Evolutionary conservation across 1,140 invertebrate species (phyloP), one percentile per base, ranked within the genome.

Genomic region (Chrysomallon squamiferum): DNA sequence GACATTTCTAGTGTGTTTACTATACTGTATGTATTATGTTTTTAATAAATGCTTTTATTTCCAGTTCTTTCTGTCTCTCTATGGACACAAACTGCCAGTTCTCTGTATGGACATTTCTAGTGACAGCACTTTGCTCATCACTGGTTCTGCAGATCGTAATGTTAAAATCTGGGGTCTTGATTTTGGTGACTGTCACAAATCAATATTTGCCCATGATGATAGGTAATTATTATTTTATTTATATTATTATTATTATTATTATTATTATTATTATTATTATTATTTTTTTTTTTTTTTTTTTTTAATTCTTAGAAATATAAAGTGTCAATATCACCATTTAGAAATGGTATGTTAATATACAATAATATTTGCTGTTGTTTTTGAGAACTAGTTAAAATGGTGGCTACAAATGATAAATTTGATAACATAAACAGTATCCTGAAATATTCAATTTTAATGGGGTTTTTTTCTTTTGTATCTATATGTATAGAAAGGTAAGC

Each of bases 161-260:
- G 89, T 99, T 4, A 97, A 98, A 88, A 93, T 99, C 68, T 99
- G 97, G 97, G 96, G 97, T 50, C 89, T 99, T 82, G 96, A 99
- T 85, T 99, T 98, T 87, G 98, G 97, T 22, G 96, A 99, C 85
- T 98, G 96, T 77, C 87, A 87, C 68, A 87, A 86, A 65, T 90
- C 87, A 52, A 84, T 90, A 65, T 90, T 88, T 86, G 96, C 95
- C 2, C 97, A 99, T 85, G 95, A 98, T 77, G 95, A 97, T 82
- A 85, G 82, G 86, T 87, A 70, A 73, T 66, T 35, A 32, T 22
- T 49, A n/a, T n/a, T n/a, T n/a, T n/a, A n/a, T n/a, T n/a, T n/a
- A n/a, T n/a, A n/a, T n/a, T n/a, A 15, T 29, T 64, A 32, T 3
- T 35, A 20, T 52, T 54, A 33, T 18, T 11, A 35, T 29, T 58